phyloP scores from a whole-genome alignment of 2,888 invertebrate genomes.

The Bugula neritina region DNA sequence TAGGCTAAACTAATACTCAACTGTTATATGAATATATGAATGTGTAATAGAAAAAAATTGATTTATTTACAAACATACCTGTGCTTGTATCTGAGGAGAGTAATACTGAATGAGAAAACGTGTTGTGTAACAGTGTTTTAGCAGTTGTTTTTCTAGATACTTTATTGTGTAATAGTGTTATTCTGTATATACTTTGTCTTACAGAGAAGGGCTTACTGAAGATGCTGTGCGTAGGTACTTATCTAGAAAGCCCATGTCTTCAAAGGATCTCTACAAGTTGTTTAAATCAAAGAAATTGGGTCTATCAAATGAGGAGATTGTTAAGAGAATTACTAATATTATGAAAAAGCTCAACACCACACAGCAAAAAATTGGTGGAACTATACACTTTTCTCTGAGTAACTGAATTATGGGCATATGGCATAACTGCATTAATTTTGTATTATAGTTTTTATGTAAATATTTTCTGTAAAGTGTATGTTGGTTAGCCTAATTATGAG shows the following conservation, averaged over 20 bases:
- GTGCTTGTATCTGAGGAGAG: no score
- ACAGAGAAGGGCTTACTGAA: conserved; percentile 66
- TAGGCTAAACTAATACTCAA: no score
- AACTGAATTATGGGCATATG: neutral
- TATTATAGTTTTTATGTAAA: neutral
- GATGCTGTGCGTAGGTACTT: conserved; percentile 90
- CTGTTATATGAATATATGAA: no score
- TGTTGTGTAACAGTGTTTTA: no score
- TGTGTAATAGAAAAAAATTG: no score
- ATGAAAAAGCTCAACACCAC: conserved; percentile 89
- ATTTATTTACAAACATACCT: no score
- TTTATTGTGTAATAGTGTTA: no score
- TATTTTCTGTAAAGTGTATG: no score
- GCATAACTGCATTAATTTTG: neutral
- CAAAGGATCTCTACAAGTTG: conserved; percentile 87
- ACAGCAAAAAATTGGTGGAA: conserved; percentile 82
- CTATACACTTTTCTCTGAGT: conserved; percentile 77
- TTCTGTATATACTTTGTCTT: no score
- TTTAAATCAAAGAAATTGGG: conserved; percentile 90
- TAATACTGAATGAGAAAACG: no score
- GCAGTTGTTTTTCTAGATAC: no score
- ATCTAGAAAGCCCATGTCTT: conserved; percentile 93
- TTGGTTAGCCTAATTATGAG: no score
- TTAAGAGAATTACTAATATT: conserved; percentile 87
- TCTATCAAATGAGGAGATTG: conserved; percentile 80